A percentile compares a stretch with the other conserved stretches of the same genome.
Conservation (phyloP, 2,797 vertebrate species). For the Odontamblyopus lacepedii region DNA sequence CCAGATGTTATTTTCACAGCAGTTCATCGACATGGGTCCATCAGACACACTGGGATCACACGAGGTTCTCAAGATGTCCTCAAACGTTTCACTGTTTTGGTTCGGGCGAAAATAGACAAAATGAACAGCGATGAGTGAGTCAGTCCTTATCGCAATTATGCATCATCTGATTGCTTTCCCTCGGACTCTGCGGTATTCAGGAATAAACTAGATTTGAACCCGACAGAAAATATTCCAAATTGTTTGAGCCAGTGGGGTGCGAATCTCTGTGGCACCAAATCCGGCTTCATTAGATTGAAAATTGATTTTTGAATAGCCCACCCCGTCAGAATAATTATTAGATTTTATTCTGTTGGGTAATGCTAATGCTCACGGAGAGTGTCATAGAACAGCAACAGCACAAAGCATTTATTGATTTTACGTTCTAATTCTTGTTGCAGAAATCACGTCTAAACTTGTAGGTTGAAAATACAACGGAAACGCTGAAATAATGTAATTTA, state of each 20-base stretch:
- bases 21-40: conserved; percentile 20
- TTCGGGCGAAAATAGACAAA: neutral
- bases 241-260: neutral
- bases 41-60: conserved; percentile 29
- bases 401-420: neutral
- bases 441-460: neutral
- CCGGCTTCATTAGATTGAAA: neutral
- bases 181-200: conserved; percentile 1
- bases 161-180: neutral
- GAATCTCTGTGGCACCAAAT: neutral
- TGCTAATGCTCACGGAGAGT: neutral
- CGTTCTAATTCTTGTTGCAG: neutral
- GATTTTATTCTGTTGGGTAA: neutral
- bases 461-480: neutral
- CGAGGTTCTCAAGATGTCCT: conserved; percentile 21
- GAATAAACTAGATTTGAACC: conserved; percentile 6
- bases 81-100: neutral
- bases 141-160: neutral
- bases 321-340: neutral
- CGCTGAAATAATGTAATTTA: neutral
- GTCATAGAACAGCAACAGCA: too few species aligned
- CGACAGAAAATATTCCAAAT: neutral
- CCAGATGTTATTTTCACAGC: conserved; percentile 18
- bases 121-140: neutral
- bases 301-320: neutral